These are phyloP conservation scores for Meghimatium bilineatum DNA, from an alignment of 2,888 invertebrate species.

Conservation along the genomic window DNA sequence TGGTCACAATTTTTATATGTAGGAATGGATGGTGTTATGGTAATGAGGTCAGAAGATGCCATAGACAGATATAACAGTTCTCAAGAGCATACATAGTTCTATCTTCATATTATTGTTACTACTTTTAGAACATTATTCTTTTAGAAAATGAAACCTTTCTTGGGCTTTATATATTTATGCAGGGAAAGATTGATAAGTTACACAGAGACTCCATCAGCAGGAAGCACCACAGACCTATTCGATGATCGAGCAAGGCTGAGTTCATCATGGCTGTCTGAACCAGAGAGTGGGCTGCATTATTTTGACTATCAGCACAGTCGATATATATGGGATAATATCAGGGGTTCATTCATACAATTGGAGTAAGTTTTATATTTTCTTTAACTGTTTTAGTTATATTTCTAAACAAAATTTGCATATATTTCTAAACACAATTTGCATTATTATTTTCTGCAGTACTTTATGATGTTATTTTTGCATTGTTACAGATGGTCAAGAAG, in stretches of 20 bases:
- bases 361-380: slow-evolving; percentile 59
- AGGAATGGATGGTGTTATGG: background rate
- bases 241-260: slow-evolving; percentile 36
- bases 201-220: background rate
- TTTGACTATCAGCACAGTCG: slow-evolving; percentile 74
- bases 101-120: too few species aligned
- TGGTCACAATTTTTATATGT: too few species aligned
- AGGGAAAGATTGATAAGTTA: slow-evolving; percentile 34
- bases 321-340: slow-evolving; percentile 71
- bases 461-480: too few species aligned
- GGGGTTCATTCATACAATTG: slow-evolving; percentile 60
- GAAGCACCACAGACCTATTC: slow-evolving; percentile 8
- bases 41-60: too few species aligned
- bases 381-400: too few species aligned
- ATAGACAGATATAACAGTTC: too few species aligned
- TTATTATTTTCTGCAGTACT: too few species aligned
- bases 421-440: too few species aligned
- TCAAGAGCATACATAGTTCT: too few species aligned
- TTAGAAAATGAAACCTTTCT: background rate
- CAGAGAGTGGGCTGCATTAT: slow-evolving; percentile 55
- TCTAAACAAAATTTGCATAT: too few species aligned
- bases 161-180: background rate
- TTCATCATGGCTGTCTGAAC: slow-evolving; percentile 25
- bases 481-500: too few species aligned
- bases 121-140: background rate